phyloP scores from a whole-genome alignment of 2,888 invertebrate species.

The Cryptophagus acutangulus region DNA sequence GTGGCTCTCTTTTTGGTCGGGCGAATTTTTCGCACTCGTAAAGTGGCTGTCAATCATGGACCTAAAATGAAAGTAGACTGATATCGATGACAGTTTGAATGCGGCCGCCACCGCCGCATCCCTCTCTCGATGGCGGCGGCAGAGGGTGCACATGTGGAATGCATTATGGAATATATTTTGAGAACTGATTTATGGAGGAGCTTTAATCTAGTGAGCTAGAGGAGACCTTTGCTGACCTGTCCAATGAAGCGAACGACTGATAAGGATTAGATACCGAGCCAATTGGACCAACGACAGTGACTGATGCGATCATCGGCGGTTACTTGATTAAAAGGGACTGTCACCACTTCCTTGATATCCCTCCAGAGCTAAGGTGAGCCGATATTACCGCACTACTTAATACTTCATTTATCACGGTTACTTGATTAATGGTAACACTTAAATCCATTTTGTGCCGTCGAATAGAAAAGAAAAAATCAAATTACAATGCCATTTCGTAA shows the following conservation, averaged over 20 bases:
- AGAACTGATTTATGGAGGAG: slow-evolving; percentile 42
- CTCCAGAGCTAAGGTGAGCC: slow-evolving; percentile 16
- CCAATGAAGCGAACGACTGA: slow-evolving; percentile 45
- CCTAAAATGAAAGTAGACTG: slow-evolving; percentile 23
- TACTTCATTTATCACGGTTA: slow-evolving; percentile 43
- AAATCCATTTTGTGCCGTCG: too few species aligned
- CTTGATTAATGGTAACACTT: slow-evolving; percentile 39
- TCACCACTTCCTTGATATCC: slow-evolving; percentile 33
- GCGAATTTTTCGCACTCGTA: slow-evolving; percentile 26
- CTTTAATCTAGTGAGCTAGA: slow-evolving; percentile 39
- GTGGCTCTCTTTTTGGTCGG: slow-evolving; percentile 20
- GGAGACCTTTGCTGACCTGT: slow-evolving; percentile 44
- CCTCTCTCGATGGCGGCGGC: not conserved
- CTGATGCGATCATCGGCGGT: slow-evolving; percentile 46
- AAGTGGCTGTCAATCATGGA: slow-evolving; percentile 31
- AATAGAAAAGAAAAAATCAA: too few species aligned
- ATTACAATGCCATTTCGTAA: too few species aligned
- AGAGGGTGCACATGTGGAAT: slow-evolving; percentile 5
- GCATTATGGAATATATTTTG: slow-evolving; percentile 11
- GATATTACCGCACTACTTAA: slow-evolving; percentile 39
- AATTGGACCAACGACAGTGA: slow-evolving; percentile 44
- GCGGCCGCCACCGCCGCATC: not conserved
- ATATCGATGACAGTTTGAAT: slow-evolving; percentile 21
- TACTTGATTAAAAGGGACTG: slow-evolving; percentile 45
- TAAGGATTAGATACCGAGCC: slow-evolving; percentile 43